Base-by-base conservation (phyloP, 2,888 invertebrate species). In the Coenonympha arcania region DNA sequence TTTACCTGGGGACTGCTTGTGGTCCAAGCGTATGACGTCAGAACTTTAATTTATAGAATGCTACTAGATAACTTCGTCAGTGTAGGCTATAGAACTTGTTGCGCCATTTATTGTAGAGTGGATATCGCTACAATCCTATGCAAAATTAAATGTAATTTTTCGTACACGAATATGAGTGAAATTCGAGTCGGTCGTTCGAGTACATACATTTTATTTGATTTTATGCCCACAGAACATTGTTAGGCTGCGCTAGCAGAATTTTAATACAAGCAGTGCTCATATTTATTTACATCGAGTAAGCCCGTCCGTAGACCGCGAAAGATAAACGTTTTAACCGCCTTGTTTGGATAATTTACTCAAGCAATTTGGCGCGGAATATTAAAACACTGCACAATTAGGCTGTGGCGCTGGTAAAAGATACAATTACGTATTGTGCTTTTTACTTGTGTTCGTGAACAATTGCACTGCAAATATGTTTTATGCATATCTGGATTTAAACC, bases 321-420 rank as follows among this genome's bases (percentile, higher is more conserved):
- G 52, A 26, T 44, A 45, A 48, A 52, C 40, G 40, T 19, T 49
- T 16, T 33, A 34, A 40, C 40, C 33, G 24, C 31, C 42, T 41
- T 42, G 51, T 47, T 51, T 47, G 36, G 33, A 39, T 51, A 47
- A 51, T 43, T 34, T 26, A 48, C 20, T 41, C 34, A 33, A 45
- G 48, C 33, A 48, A 52, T 48, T 42, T 40, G 33, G 28, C 15
- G 4, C 18, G 18, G 40, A 48, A 28, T 41, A 48, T 48, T 52
- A 44, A 41, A 40, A 44, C 44, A 41, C 41, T 28, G 40, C 34
- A 33, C 15, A 31, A 36, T 40, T 44, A 43, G 31, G 11, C 20
- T 20, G 43, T 15, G 16, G 28, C 13, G 19, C 39, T 15, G 19
- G 4, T 37, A 6, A 46, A 46, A 46, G 15, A 20, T 37, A 28